A percentile compares a stretch with the other conserved stretches of the same genome.
Evolutionary conservation across 1,140 invertebrate species (phyloP).

Genomic region (Oscheius sp.): DNA sequence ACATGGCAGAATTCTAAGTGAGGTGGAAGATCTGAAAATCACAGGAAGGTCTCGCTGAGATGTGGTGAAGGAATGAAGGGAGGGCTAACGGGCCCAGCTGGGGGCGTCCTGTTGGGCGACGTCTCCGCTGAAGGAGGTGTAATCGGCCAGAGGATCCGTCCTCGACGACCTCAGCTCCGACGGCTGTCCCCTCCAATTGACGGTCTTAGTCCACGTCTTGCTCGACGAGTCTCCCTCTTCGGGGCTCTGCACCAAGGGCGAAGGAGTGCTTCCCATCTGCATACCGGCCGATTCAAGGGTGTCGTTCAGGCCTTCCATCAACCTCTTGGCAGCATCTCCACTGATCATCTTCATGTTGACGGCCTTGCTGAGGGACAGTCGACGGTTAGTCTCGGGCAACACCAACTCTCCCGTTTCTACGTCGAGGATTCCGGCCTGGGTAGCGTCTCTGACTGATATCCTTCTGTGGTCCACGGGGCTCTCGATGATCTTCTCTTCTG

Average conservation of each 20-base stretch:
- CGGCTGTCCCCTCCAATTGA: constrained; percentile 48
- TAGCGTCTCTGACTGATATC: constrained; percentile 56
- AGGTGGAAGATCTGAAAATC: background rate
- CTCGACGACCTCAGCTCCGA: constrained; percentile 40
- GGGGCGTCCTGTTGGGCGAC: constrained; percentile 23
- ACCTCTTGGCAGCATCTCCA: constrained; percentile 42
- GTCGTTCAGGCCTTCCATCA: constrained; percentile 50
- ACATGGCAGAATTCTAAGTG: background rate
- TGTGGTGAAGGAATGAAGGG: too few relatives aligned
- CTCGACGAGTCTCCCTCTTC: background rate
- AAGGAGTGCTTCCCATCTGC: background rate
- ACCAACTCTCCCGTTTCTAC: constrained; percentile 53
- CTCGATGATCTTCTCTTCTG: constrained; percentile 54
- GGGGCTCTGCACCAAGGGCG: background rate
- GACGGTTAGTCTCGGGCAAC: constrained; percentile 46
- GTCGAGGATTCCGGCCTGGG: constrained; percentile 58
- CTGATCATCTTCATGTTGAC: constrained; percentile 58
- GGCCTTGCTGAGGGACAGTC: constrained; percentile 54
- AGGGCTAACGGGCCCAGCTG: constrained; percentile 34
- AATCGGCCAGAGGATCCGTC: constrained; percentile 30
- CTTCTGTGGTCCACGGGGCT: constrained; percentile 45
- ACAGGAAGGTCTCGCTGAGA: constrained; percentile 13
- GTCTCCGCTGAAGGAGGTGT: constrained; percentile 23
- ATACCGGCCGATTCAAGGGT: constrained; percentile 40
- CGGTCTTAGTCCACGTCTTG: constrained; percentile 33